Evolutionary conservation across 1,140 invertebrate species (phyloP), one percentile per base, ranked within the genome.

Genomic region (Steinernema feltiae): DNA sequence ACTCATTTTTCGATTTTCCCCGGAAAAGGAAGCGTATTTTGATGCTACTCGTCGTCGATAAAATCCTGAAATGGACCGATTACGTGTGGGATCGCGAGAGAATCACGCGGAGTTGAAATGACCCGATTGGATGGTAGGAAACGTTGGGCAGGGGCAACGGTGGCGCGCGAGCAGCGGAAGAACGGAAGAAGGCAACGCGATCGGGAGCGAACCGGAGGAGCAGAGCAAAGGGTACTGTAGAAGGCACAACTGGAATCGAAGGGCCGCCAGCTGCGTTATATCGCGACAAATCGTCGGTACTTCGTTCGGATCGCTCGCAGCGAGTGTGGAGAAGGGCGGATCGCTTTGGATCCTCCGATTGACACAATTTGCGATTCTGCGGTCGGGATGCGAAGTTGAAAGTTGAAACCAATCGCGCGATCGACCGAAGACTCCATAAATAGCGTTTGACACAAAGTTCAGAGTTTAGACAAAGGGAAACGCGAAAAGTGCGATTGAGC

Each of bases 301-400:
- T 46, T 7, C 24, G 53, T 63, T 21, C 53, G 24, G 24, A 63
- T 63, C 53, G 53, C 53, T 3, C 53, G 53, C 7, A 21, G 24
- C 15, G 53, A 63, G 24, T 3, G 53, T n/a, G 24, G 53, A 27
- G 53, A 21, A 7, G 53, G 53, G 41, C 7, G 41, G 41, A n/a
- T 7, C 24, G 53, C 53, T 18, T 41, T 3, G 53, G 53, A 63
- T 27, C 3, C 53, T 15, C 53, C 53, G 53, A 63, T 63, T 63
- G 53, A 63, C 53, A 63, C 53, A 63, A 63, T 63, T 63, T 63
- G 53, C 53, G 53, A 63, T 15, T 63, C 24, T 63, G 53, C 53
- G 53, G 53, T 63, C 24, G 15, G 2, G 53, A 7, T 18, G 35
- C 7, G 35, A 41, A 63, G 53, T 63, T 63, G 53, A 63, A 63